These are phyloP conservation scores for Laspeyria flexula DNA, from an alignment of 2,888 invertebrate genomes.

Conservation along the genomic window DNA sequence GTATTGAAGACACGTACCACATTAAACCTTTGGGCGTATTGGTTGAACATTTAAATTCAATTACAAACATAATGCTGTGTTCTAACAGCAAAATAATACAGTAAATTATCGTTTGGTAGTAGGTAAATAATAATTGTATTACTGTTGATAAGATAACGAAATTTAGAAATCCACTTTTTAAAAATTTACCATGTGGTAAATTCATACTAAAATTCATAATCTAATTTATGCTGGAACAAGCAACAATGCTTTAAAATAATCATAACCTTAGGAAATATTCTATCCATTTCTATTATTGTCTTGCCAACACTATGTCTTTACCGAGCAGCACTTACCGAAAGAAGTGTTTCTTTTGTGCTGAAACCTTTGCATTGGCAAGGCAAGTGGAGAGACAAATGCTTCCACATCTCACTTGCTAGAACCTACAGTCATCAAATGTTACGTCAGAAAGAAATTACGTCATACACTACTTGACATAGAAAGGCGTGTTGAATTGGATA, in stretches of 20 bases:
- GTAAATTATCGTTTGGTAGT: too few species aligned
- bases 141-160: too few species aligned
- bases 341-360: constrained; percentile 62
- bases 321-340: constrained; percentile 37
- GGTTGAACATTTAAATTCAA: too few species aligned
- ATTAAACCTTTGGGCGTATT: too few species aligned
- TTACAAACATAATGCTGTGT: too few species aligned
- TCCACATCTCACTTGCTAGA: constrained; percentile 11
- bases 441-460: constrained; percentile 1
- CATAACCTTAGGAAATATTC: neutral
- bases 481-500: neutral
- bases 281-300: constrained; percentile 4
- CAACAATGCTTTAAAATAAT: neutral
- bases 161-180: too few species aligned
- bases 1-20: too few species aligned
- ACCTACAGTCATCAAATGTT: constrained; percentile 20
- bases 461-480: constrained; percentile 2
- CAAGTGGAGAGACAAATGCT: constrained; percentile 57
- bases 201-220: too few species aligned
- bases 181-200: too few species aligned
- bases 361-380: constrained; percentile 53
- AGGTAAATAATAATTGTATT: too few species aligned
- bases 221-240: too few species aligned
- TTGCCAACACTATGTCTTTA: constrained; percentile 40
- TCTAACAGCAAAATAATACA: too few species aligned